A percentile compares a stretch with the other conserved stretches of the same genome.
phyloP scores from a whole-genome alignment of 2,888 invertebrate genomes.

The Ornithoptera priamus region DNA sequence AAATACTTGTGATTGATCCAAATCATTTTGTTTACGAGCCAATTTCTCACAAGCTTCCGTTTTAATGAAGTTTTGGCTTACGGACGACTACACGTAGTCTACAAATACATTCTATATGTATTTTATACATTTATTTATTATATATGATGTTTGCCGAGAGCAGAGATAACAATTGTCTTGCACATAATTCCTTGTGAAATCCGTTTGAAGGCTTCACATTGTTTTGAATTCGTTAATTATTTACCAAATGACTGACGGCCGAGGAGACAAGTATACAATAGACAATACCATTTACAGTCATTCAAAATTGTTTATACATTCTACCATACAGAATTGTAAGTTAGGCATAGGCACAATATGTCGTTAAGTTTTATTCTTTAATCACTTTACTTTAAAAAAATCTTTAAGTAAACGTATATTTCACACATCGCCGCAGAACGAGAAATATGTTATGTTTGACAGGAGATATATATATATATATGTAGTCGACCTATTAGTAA shows the following conservation, averaged over 20 bases:
- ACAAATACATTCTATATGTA: slow-evolving; percentile 28
- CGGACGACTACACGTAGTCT: slow-evolving; percentile 39
- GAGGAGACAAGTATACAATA: slow-evolving; percentile 28
- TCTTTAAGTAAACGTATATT: background rate
- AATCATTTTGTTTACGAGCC: slow-evolving; percentile 11
- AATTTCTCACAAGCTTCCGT: slow-evolving; percentile 26
- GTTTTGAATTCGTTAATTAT: slow-evolving; percentile 46
- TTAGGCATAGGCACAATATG: background rate
- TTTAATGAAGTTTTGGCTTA: slow-evolving; percentile 36
- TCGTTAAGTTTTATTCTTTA: background rate
- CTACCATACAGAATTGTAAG: background rate
- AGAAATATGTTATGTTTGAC: background rate
- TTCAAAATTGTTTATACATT: slow-evolving; percentile 7
- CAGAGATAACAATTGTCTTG: slow-evolving; percentile 47
- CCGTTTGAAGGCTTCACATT: slow-evolving; percentile 46
- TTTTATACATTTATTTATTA: slow-evolving; percentile 40
- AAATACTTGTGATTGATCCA: slow-evolving; percentile 21
- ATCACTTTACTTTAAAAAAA: background rate
- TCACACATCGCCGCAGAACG: background rate
- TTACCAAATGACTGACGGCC: slow-evolving; percentile 39
- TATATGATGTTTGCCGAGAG: slow-evolving; percentile 39
- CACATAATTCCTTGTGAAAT: slow-evolving; percentile 46
- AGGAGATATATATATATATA: background rate
- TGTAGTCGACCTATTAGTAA: no score
- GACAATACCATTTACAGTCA: slow-evolving; percentile 23